phyloP scores from a whole-genome alignment of 2,888 invertebrate species.

The Apodemia duryi region DNA sequence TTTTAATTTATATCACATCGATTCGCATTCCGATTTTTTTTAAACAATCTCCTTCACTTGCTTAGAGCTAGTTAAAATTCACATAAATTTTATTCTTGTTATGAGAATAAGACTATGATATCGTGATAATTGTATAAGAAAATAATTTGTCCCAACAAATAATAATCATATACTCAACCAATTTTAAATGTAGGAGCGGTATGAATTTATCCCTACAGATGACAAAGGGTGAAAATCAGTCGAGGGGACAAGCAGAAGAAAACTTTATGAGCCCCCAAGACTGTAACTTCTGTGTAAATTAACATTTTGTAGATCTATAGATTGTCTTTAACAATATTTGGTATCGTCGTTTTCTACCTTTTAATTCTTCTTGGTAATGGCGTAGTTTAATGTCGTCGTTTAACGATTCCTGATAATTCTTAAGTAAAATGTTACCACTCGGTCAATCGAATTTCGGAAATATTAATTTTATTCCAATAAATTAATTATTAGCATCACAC shows the following conservation, averaged over 20 bases:
- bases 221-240: slow-evolving; percentile 43
- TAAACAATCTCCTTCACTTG: no score
- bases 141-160: background rate
- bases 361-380: no score
- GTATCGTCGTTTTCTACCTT: background rate
- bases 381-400: no score
- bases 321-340: background rate
- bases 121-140: background rate
- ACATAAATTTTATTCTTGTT: no score
- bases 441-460: no score
- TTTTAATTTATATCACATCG: no score
- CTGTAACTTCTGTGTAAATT: background rate
- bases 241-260: slow-evolving; percentile 58
- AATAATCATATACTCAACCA: background rate
- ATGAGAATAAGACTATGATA: background rate
- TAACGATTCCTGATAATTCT: no score
- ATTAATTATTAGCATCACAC: no score
- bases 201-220: slow-evolving; percentile 22
- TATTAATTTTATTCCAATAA: no score
- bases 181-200: background rate
- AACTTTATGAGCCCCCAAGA: slow-evolving; percentile 34
- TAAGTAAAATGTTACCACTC: no score
- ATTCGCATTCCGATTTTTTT: no score
- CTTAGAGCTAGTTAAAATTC: no score
- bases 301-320: background rate